Evolutionary conservation across 2,113 vertebrate species (phyloP).

Genomic region (Ranitomeya variabilis): DNA sequence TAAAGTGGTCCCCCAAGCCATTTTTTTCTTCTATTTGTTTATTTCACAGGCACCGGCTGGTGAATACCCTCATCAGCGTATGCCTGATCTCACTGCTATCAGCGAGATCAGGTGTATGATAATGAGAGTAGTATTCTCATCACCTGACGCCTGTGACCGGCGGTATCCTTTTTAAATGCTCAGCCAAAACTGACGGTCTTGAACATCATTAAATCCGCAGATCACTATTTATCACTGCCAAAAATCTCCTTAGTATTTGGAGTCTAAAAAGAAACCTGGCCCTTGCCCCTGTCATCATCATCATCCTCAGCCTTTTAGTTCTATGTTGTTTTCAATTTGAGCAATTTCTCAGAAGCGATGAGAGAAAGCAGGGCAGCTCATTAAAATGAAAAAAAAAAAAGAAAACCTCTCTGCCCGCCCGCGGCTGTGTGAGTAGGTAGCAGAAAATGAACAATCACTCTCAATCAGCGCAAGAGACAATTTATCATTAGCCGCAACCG

Average conservation of each 20-base stretch:
- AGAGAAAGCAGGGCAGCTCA: conserved; percentile 30
- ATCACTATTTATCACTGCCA: too few relatives aligned
- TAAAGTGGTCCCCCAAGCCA: too few relatives aligned
- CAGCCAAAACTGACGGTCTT: too few relatives aligned
- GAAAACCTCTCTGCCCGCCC: background rate
- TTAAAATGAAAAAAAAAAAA: conserved; percentile 36
- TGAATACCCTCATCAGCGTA: too few relatives aligned
- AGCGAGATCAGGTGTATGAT: too few relatives aligned
- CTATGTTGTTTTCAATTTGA: conserved; percentile 12
- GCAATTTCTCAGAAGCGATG: conserved; percentile 25
- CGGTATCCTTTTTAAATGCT: too few relatives aligned
- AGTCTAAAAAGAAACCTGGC: background rate
- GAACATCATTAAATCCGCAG: too few relatives aligned
- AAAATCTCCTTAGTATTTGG: background rate
- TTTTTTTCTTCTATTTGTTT: too few relatives aligned
- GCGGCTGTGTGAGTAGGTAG: conserved; percentile 39
- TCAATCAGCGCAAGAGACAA: conserved; percentile 25
- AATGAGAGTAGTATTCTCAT: too few relatives aligned
- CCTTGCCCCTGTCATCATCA: background rate
- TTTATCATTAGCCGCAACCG: conserved; percentile 3
- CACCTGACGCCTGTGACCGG: too few relatives aligned
- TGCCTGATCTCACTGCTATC: too few relatives aligned
- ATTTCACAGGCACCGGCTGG: too few relatives aligned
- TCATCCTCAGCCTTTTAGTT: background rate
- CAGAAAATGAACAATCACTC: conserved; percentile 15